Conservation (phyloP, 1,140 invertebrate genomes). For the Nymphalis io region DNA sequence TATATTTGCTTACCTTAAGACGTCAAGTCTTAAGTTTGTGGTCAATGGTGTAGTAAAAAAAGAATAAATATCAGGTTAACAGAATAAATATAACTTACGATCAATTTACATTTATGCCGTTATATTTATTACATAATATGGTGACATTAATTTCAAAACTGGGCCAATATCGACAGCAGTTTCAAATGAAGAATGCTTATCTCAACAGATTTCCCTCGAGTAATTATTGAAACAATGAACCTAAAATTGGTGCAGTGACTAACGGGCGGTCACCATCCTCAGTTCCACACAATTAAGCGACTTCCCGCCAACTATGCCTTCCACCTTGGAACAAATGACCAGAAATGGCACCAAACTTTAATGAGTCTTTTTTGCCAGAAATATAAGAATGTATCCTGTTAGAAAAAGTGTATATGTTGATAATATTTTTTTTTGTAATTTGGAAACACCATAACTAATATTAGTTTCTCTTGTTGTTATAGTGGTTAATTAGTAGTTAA, state of each 20-base stretch:
- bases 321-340: neutral
- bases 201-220: slow-evolving; percentile 24
- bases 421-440: too few species aligned
- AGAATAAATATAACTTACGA: too few species aligned
- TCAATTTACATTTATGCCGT: neutral
- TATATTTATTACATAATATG: slow-evolving; percentile 38
- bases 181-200: slow-evolving; percentile 17
- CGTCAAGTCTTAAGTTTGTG: too few species aligned
- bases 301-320: slow-evolving; percentile 9
- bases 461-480: too few species aligned
- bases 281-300: slow-evolving; percentile 23
- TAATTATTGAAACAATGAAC: slow-evolving; percentile 33
- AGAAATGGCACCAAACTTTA: slow-evolving; percentile 10
- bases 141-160: slow-evolving; percentile 17
- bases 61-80: too few species aligned
- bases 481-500: too few species aligned
- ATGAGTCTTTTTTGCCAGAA: too few species aligned
- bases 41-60: too few species aligned
- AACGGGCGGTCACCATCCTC: slow-evolving; percentile 28
- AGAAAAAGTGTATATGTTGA: too few species aligned
- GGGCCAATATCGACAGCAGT: slow-evolving; percentile 21
- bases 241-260: slow-evolving; percentile 25
- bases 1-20: too few species aligned
- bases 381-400: too few species aligned
- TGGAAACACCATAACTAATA: neutral